Base-by-base conservation (phyloP, 2,113 vertebrate species). In the Peromyscus maniculatus region DNA sequence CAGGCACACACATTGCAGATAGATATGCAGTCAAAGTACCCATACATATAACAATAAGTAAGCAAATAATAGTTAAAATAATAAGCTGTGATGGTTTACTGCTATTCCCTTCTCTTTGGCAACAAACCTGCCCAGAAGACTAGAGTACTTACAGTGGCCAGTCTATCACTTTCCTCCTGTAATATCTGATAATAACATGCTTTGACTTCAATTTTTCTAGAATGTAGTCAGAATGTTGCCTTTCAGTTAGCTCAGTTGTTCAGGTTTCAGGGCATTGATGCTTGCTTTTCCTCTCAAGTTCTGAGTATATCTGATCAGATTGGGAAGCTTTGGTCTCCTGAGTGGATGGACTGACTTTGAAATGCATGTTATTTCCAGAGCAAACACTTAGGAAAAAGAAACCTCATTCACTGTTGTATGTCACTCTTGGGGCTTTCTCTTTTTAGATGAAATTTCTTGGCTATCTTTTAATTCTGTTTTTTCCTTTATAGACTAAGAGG, bases 391-490 rank as follows among this genome's bases (percentile, higher is more conserved):
- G 49, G 10, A n/a, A 75, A 64, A 82, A 88, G 49, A 96, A 86
- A 75, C 80, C 39, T 94, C 13, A 66, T 74, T 33, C 19, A 46
- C 12, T 75, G 1, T 82, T 59, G 55, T 5, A 55, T 28, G 28
- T 46, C 39, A 55, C 3, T 24, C 28, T 49, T 19, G 9, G 64
- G 64, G 17, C 43, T 33, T 87, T 67, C 16, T 84, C 82, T 86
- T 84, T 84, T 66, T 46, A 86, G 39, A 17, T 46, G 11, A 66
- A 15, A 86, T 8, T 21, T 46, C 62, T 91, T 86, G 0, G 75
- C 43, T 62, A 52, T 88, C 74, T 95, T 96, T 95, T 78, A 93
- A 75, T 96, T 97, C 39, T 92, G 21, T 91, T 92, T 79, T 82
- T 31, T 80, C 79, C 39, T 80, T 91, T 89, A 87, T 91, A 39